phyloP scores from a whole-genome alignment of 2,888 invertebrate genomes.

The Sesia apiformis region DNA sequence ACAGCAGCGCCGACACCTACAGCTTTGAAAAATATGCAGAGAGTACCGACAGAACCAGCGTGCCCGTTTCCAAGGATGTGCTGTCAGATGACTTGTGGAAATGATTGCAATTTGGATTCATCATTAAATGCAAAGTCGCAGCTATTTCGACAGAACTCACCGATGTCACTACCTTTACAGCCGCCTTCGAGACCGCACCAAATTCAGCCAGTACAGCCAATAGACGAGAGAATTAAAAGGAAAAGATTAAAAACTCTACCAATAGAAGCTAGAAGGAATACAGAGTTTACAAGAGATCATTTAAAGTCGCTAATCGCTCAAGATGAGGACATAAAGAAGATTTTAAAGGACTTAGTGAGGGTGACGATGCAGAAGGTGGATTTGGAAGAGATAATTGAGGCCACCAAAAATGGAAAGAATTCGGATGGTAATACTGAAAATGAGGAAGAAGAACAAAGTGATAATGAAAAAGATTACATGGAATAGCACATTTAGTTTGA shows the following conservation, averaged over 20 bases:
- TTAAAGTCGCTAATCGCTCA: conserved; percentile 51
- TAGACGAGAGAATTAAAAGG: conserved; percentile 24
- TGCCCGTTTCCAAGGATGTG: conserved; percentile 42
- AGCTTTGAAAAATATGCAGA: background rate
- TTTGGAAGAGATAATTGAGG: conserved; percentile 36
- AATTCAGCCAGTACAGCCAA: conserved; percentile 10
- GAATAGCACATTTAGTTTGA: background rate
- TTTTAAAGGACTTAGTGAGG: conserved; percentile 54
- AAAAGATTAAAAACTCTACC: conserved; percentile 23
- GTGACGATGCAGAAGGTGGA: conserved; percentile 65
- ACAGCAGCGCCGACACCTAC: conserved; percentile 1
- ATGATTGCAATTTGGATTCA: conserved; percentile 23
- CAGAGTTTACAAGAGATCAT: conserved; percentile 43
- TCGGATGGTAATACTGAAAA: background rate
- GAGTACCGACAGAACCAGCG: conserved; percentile 2
- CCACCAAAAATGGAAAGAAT: conserved; percentile 8
- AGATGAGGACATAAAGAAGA: conserved; percentile 59
- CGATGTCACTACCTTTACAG: conserved; percentile 10
- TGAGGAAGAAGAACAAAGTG: background rate
- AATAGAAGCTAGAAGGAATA: conserved; percentile 28
- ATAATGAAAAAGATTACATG: background rate
- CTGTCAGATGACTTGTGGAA: conserved; percentile 49
- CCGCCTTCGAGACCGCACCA: conserved; percentile 9
- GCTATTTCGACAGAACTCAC: conserved; percentile 17
- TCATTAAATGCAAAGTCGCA: conserved; percentile 2